Evolutionary conservation across 1,140 invertebrate species (phyloP).

Genomic region (Rhagoletis zephyria): DNA sequence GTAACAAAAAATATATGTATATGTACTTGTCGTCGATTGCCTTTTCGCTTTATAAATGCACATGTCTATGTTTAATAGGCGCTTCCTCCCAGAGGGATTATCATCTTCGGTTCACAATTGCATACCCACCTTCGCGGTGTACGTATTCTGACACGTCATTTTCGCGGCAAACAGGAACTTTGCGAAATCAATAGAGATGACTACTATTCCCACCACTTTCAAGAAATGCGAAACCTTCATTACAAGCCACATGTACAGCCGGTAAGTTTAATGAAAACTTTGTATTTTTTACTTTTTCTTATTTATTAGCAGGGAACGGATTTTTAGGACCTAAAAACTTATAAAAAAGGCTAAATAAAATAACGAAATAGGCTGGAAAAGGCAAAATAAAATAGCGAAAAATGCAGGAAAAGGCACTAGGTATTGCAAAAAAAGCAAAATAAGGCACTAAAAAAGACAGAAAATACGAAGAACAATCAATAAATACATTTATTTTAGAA

Average conservation of each 20-base stretch:
- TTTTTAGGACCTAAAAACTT: no score
- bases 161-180: slow-evolving; percentile 84
- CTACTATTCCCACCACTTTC: slow-evolving; percentile 98
- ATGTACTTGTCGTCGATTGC: no score
- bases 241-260: slow-evolving; percentile 86
- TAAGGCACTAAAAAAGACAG: no score
- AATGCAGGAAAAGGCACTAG: no score
- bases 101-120: slow-evolving; percentile 95
- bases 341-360: no score
- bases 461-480: no score
- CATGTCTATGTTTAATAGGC: slow-evolving; percentile 76
- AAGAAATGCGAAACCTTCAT: slow-evolving; percentile 93
- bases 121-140: slow-evolving; percentile 96
- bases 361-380: no score
- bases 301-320: not conserved
- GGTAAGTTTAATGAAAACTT: slow-evolving; percentile 76
- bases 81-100: slow-evolving; percentile 87
- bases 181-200: slow-evolving; percentile 91
- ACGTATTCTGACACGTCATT: slow-evolving; percentile 87
- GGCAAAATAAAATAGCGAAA: no score
- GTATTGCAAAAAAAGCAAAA: no score
- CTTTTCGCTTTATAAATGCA: no score
- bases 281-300: not conserved
- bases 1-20: not conserved
- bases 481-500: no score